A percentile compares a stretch with the other conserved stretches of the same genome.
Conservation (phyloP, 2,113 vertebrate genomes). For the Notothenia rossii region DNA sequence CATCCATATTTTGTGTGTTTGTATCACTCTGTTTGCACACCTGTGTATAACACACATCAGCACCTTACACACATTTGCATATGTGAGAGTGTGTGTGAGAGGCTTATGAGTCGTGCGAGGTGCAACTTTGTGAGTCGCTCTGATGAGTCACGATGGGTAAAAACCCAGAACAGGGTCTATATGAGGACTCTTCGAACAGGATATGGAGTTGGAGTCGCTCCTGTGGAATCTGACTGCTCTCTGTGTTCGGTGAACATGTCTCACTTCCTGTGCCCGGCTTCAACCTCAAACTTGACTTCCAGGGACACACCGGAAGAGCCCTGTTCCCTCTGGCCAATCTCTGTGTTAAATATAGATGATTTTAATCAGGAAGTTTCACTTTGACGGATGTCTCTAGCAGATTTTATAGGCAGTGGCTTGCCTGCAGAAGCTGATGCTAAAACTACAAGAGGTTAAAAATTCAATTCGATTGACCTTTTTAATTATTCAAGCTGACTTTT, state of each 20-base stretch:
- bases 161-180: constrained; percentile 36
- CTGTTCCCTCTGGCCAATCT: background rate
- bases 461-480: too few species aligned
- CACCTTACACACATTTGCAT: constrained; percentile 15
- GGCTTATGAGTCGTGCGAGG: constrained; percentile 44
- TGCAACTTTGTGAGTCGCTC: constrained; percentile 38
- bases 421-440: too few species aligned
- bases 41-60: background rate
- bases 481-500: too few species aligned
- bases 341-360: background rate
- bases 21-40: background rate
- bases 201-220: constrained; percentile 39
- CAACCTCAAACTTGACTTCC: constrained; percentile 21
- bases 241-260: constrained; percentile 19
- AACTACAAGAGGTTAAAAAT: too few species aligned
- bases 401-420: background rate
- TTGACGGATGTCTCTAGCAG: background rate
- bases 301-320: background rate
- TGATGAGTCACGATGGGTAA: constrained; percentile 62
- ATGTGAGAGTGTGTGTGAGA: constrained; percentile 16
- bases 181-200: constrained; percentile 22
- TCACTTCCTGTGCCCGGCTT: constrained; percentile 47
- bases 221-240: constrained; percentile 52
- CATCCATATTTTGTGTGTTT: background rate
- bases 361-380: background rate